Evolutionary conservation across 2,888 invertebrate genomes (phyloP), one percentile per base, ranked within the genome.

Genomic region (Aleiodes leptofemur): DNA sequence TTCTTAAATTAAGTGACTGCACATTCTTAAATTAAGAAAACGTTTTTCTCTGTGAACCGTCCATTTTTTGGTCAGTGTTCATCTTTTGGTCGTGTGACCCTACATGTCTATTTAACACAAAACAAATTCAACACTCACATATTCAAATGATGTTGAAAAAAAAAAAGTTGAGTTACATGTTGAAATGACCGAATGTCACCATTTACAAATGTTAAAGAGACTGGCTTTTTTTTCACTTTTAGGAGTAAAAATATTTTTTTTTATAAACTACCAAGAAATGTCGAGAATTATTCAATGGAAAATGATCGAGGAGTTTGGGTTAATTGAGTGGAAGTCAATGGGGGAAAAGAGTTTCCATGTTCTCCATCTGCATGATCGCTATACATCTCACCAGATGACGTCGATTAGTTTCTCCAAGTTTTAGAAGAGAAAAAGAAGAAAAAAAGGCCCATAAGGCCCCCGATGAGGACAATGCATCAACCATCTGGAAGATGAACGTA

Each of bases 251-350:
- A 23, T 2, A 61, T 61, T 13, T 23, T 57, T 57, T 57, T 31
- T 11, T 57, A 57, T 8, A 6, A 8, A 31, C 29, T 4, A 59
- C n/a, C 11, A 6, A 29, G 16, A 38, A 7, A 66, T n/a, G 29
- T 34, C n/a, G 16, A 69, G 53, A 76, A 56, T 79, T 77, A 81
- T 79, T 78, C 23, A 23, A 23, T 23, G 2, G 79, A 81, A 55
- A 55, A 77, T 78, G 80, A 80, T 77, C 80, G 80, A 79, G 78
- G 23, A 76, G 78, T 74, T 77, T 77, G 69, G 69, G 70, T 76
- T 79, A 79, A 82, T 81, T 79, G 79, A 82, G 72, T 80, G 79
- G 81, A 81, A 81, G 79, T 78, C 76, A 72, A 74, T 74, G 31
- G 59, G 50, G 64, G 1, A 43, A 38, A 57, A 57, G 34, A 6